Evolutionary conservation across 2,888 invertebrate species (phyloP), one percentile per base, ranked within the genome.

Genomic region (Crematogaster levior): DNA sequence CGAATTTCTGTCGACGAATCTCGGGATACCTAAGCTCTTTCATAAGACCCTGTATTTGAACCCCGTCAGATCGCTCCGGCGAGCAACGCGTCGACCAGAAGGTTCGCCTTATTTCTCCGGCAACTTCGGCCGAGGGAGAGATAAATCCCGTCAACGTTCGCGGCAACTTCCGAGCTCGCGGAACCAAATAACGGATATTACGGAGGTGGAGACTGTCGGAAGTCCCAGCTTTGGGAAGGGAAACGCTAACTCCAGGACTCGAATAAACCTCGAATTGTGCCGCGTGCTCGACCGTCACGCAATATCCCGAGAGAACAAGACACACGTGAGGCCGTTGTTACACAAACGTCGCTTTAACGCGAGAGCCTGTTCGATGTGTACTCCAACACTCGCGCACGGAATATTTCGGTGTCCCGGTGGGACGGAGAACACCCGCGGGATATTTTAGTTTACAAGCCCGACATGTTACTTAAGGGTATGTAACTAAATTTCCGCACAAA

Each of bases 81-180:
- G 70, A 70, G 56, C 77, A 34, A 7, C 68, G 30, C 77, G 65
- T 51, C 77, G 77, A 79, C 70, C 77, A 56, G 77, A 79, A 79
- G 77, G 12, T 43, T 79, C 77, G 43, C 56, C 77, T 79, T 79
- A 79, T 79, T 79, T 79, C 56, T 43, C 30, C 40, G 56, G 24
- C 43, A 79, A 79, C 77, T 79, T 79, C 34, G 70, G 18, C 34
- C 70, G 34, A 43, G 70, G 34, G 43, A 70, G 56, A 79, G 77
- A 79, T 79, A 56, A 79, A 79, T 79, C 77, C 70, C 77, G 77
- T 79, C 77, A 68, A 79, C 56, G 77, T 79, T 79, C 77, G 70
- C 75, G 27, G 66, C 48, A 79, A 79, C 77, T 79, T 79, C 56
- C 70, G 56, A 68, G 34, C 43, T 53, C 70, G 77, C 70, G 77